A percentile compares a stretch with the other conserved stretches of the same genome.
These are phyloP conservation scores for Amphimedon queenslandica DNA, from an alignment of 37 sponge, comb jelly and placozoan genomes.

Conservation along the genomic window DNA sequence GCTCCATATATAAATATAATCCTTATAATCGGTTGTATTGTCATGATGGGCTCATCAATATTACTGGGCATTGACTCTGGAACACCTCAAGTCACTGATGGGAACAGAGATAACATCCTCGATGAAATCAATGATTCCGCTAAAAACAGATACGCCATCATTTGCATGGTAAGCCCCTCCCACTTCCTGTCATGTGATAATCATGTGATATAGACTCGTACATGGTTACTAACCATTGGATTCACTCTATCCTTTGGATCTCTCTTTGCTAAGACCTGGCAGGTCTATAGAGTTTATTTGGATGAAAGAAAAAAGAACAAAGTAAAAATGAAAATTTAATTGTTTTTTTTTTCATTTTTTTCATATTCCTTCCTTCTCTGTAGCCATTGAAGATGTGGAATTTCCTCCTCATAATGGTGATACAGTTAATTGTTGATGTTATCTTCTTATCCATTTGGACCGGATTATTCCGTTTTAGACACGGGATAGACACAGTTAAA, in stretches of 20 bases:
- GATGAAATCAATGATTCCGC: background rate
- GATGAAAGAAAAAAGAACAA: constrained; percentile 7
- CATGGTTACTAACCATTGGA: constrained; percentile 69
- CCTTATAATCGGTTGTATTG: constrained; percentile 42
- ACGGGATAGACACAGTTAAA: background rate
- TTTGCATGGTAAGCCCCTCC: constrained; percentile 38
- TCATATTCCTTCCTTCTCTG: too few species aligned
- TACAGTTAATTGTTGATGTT: constrained; percentile 47
- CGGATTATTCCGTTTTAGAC: constrained; percentile 11
- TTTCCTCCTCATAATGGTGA: constrained; percentile 42
- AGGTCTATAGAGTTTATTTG: constrained; percentile 71
- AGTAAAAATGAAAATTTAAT: too few species aligned
- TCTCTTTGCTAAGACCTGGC: constrained; percentile 73
- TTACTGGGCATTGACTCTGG: constrained; percentile 46
- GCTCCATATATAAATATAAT: constrained; percentile 62
- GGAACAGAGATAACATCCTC: background rate
- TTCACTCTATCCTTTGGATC: constrained; percentile 79
- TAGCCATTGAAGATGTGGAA: constrained; percentile 48
- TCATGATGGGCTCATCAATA: constrained; percentile 39
- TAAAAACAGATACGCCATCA: constrained; percentile 15
- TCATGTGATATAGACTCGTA: constrained; percentile 26
- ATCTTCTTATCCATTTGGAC: constrained; percentile 62
- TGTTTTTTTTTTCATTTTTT: background rate
- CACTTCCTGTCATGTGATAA: background rate
- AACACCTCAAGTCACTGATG: constrained; percentile 12